A percentile compares a stretch with the other conserved stretches of the same genome.
phyloP scores from a whole-genome alignment of 2,113 vertebrate genomes.

The Ciconia stormi region DNA sequence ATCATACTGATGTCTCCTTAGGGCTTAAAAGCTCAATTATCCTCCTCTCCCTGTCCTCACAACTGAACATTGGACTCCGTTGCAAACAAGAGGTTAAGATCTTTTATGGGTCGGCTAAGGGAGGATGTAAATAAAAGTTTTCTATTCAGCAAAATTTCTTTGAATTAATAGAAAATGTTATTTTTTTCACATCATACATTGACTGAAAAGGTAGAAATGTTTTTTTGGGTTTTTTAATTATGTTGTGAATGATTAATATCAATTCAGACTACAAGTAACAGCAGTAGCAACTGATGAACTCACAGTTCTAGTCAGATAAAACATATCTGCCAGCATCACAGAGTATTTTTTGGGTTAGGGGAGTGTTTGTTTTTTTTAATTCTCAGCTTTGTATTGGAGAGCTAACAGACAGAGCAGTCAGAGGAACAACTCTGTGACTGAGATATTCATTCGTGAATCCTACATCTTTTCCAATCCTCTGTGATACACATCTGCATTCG shows the following conservation, averaged over 20 bases:
- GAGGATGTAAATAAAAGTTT: neutral
- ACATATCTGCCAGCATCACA: neutral
- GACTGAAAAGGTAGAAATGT: neutral
- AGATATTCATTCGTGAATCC: neutral
- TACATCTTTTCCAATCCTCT: neutral
- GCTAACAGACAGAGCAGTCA: neutral
- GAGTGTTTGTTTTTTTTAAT: neutral
- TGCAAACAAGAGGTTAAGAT: neutral
- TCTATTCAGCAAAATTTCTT: neutral
- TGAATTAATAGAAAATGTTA: neutral
- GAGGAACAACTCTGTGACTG: neutral
- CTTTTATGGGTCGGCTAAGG: neutral
- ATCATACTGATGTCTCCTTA: neutral
- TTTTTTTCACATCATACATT: neutral
- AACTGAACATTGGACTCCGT: neutral
- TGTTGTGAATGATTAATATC: neutral
- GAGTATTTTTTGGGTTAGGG: neutral
- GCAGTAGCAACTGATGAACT: neutral
- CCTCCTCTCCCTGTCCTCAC: neutral
- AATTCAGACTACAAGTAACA: neutral
- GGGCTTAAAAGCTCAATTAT: neutral
- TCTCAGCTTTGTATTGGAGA: neutral
- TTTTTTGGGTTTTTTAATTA: neutral
- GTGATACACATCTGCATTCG: neutral
- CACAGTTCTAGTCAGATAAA: neutral